phyloP scores from a whole-genome alignment of 2,888 invertebrate species.

The Sclerodermus sp. region DNA sequence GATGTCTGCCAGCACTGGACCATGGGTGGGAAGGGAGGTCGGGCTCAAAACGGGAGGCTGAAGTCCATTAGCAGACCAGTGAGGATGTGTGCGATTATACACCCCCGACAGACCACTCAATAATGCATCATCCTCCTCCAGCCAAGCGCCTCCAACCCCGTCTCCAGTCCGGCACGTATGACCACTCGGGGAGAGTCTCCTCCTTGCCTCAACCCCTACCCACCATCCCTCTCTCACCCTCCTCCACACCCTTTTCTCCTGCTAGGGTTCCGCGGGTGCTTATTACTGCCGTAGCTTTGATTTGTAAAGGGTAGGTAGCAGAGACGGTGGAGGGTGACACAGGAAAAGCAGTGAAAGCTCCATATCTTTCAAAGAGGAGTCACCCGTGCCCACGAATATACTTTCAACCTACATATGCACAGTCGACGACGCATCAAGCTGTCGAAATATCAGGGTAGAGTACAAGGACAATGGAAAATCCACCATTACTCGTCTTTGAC shows the following conservation, averaged over 20 bases:
- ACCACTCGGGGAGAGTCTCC: slow-evolving; percentile 35
- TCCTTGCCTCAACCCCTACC: slow-evolving; percentile 32
- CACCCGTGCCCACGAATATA: slow-evolving; percentile 9
- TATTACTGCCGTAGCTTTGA: slow-evolving; percentile 55
- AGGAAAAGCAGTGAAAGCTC: slow-evolving; percentile 23
- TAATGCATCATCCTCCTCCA: slow-evolving; percentile 54
- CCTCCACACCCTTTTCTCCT: slow-evolving; percentile 15
- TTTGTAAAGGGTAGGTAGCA: slow-evolving; percentile 51
- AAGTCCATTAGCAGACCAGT: slow-evolving; percentile 52
- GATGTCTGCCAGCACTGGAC: slow-evolving; percentile 35
- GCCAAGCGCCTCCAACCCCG: slow-evolving; percentile 29
- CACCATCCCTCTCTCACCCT: slow-evolving; percentile 19
- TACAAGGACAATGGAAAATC: background rate
- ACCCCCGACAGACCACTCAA: slow-evolving; percentile 51
- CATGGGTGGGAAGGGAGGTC: slow-evolving; percentile 23
- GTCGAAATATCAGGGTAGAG: slow-evolving; percentile 6
- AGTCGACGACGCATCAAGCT: slow-evolving; percentile 22
- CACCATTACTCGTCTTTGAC: background rate
- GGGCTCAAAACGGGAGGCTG: slow-evolving; percentile 33
- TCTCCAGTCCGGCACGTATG: slow-evolving; percentile 40
- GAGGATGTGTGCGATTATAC: slow-evolving; percentile 54
- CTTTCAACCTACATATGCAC: slow-evolving; percentile 42
- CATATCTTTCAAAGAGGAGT: slow-evolving; percentile 42
- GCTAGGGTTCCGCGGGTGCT: slow-evolving; percentile 37
- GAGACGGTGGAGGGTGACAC: slow-evolving; percentile 19